Base-by-base conservation (phyloP, 2,797 vertebrate species). In the Scarus forsteni region DNA sequence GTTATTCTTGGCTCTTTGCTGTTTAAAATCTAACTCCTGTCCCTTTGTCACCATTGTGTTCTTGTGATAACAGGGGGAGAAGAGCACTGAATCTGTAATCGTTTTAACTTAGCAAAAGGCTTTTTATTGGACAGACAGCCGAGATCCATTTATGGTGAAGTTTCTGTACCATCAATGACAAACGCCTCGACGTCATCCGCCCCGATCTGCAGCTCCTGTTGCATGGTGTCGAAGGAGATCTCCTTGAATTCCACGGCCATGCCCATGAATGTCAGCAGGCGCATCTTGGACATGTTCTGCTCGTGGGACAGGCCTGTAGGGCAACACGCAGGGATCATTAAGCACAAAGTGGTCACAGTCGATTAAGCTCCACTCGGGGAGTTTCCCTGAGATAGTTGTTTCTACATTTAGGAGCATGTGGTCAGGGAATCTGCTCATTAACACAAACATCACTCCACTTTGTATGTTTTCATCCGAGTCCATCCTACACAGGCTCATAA, bases 221-320 rank as follows among this genome's bases (percentile, higher is more conserved):
- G 95, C 95, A 99, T 97, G 55, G 95, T 98, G 75, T 98, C 97
- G 80, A 99, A 99, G 11, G 94, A 97, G 85, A 99, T 96, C 88
- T 99, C 98, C 90, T 99, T 99, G 87, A 94, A 97, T 89, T 99
- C 98, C 66, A 96, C 97, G 14, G 98, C 97, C 98, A 99, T 99
- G 79, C 98, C 98, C 98, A 99, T 98, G 87, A 99, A 98, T 14
- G 98, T 99, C 70, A 99, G 95, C 61, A 99, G 93, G 80, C 98
- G 96, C 98, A 99, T 99, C 93, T 99, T 99, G 71, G 96, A 92
- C 95, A 97, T 97, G 88, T 99, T 99, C 84, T 99, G 98, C 86
- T 99, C 97, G 0, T 99, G 98, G 79, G 95, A 94, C 69, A 99
- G 93, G 50, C 97, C 98, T 99, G 80, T 39, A 60, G 66, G 87